Conservation (phyloP, 2,113 vertebrate species). For the Brachyhypopomus occidentalis region DNA sequence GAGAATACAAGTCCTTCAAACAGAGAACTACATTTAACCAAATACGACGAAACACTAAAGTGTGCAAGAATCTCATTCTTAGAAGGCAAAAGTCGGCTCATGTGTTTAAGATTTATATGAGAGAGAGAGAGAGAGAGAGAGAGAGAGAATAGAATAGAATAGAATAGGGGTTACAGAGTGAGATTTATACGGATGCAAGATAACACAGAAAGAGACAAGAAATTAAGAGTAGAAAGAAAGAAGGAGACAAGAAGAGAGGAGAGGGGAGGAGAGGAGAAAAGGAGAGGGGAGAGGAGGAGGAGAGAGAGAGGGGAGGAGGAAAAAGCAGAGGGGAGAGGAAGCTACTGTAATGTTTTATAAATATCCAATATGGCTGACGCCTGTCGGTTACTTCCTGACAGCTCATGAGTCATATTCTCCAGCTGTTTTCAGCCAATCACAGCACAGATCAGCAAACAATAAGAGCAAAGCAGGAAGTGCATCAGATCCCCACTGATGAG, state of each 20-base stretch:
- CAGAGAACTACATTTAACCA: no score
- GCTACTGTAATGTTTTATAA: slow-evolving; percentile 34
- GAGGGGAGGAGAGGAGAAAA: no score
- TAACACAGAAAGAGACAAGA: background rate
- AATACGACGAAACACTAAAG: no score
- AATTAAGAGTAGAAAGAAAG: background rate
- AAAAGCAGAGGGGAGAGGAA: background rate
- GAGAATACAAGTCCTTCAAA: no score
- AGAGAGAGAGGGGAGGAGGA: background rate
- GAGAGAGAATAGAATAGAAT: no score
- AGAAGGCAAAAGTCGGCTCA: no score
- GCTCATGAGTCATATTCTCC: slow-evolving; percentile 57
- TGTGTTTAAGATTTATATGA: no score
- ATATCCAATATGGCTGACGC: slow-evolving; percentile 29
- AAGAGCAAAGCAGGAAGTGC: slow-evolving; percentile 52
- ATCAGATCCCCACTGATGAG: background rate
- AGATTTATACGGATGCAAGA: no score
- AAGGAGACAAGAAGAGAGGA: background rate
- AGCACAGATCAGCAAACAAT: slow-evolving; percentile 52
- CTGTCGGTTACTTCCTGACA: slow-evolving; percentile 47
- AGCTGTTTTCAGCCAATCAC: slow-evolving; percentile 57
- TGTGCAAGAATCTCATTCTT: no score
- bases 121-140: background rate
- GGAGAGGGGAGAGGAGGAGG: no score
- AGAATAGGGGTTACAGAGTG: no score